Conservation (phyloP, 2,888 invertebrate species). For the Mesochorus sp. region DNA sequence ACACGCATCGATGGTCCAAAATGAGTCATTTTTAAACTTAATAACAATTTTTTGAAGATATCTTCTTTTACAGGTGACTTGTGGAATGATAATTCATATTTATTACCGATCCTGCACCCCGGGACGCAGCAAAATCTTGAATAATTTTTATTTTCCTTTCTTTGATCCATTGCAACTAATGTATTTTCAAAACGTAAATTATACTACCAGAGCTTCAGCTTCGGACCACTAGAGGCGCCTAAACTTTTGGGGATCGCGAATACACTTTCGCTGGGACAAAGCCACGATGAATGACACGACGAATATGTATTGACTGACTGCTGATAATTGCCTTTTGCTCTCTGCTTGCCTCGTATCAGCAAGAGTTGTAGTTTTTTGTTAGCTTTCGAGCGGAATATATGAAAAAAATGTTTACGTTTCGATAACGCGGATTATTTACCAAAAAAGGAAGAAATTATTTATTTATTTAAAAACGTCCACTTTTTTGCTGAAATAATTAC, state of each 20-base stretch:
- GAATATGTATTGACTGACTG: too few species aligned
- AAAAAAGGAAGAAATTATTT: too few species aligned
- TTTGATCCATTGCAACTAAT: background rate
- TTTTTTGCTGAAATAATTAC: too few species aligned
- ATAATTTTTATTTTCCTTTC: background rate
- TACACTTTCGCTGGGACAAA: too few species aligned
- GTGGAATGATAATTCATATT: background rate
- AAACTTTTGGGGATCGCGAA: background rate
- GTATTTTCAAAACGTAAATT: constrained; percentile 33
- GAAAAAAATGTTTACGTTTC: too few species aligned
- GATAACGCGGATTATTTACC: too few species aligned
- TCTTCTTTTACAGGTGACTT: background rate
- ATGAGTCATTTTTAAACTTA: background rate
- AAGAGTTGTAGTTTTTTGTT: too few species aligned
- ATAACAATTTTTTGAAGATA: background rate
- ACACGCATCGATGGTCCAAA: background rate
- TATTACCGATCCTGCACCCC: background rate
- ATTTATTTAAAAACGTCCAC: too few species aligned
- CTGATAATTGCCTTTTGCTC: too few species aligned
- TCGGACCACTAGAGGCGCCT: background rate
- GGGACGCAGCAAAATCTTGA: background rate
- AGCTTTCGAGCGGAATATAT: too few species aligned
- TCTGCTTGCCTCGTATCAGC: too few species aligned
- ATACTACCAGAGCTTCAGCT: constrained; percentile 17
- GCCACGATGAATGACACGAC: too few species aligned